Evolutionary conservation across 1,140 invertebrate species (phyloP).

Genomic region (Leptinotarsa lineolata): DNA sequence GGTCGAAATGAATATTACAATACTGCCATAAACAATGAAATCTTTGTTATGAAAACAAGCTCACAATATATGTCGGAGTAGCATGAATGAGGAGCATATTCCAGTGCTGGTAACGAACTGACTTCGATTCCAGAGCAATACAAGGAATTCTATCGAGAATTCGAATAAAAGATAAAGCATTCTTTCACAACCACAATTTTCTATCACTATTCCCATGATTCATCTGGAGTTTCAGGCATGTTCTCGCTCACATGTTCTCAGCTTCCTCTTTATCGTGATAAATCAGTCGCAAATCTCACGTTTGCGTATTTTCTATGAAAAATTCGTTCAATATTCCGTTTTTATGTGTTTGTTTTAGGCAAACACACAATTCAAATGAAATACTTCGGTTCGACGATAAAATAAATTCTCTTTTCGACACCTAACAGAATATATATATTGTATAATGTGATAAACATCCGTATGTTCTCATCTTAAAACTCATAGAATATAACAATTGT

Average conservation of each 20-base stretch:
- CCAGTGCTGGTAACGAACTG: not conserved
- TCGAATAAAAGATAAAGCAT: not conserved
- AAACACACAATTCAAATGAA: not conserved
- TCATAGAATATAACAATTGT: no score
- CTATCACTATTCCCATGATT: constrained; percentile 4
- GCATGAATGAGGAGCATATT: no score
- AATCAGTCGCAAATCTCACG: constrained; percentile 16
- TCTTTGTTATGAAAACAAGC: no score
- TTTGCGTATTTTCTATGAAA: constrained; percentile 12
- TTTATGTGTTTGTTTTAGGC: constrained; percentile 13
- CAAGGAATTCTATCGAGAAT: constrained; percentile 10
- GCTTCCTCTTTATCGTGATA: constrained; percentile 18
- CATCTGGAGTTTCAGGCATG: not conserved
- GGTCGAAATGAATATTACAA: no score
- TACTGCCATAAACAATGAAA: no score
- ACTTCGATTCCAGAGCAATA: constrained; percentile 3
- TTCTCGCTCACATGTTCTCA: constrained; percentile 15
- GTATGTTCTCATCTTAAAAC: no score
- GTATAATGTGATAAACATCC: no score
- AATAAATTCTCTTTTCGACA: no score
- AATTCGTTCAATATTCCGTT: constrained; percentile 13
- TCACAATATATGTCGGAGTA: no score
- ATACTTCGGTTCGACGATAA: no score
- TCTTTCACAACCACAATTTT: not conserved
- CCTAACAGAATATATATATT: no score